Conservation (phyloP, 1,140 invertebrate genomes). For the Pissodes strobi region DNA sequence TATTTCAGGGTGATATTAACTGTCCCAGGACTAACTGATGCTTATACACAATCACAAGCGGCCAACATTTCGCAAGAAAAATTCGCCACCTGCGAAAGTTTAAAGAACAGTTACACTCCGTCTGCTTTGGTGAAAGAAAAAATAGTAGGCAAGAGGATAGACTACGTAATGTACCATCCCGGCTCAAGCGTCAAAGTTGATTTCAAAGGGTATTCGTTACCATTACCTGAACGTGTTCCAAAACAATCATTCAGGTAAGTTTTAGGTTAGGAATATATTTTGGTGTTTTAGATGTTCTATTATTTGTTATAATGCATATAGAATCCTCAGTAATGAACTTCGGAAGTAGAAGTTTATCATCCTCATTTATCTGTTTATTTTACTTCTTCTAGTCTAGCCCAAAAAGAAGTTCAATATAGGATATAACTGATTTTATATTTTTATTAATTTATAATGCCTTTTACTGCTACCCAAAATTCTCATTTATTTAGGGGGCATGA, state of each 20-base stretch:
- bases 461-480: no score
- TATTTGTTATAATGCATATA: no score
- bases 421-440: no score
- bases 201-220: slow-evolving; percentile 67
- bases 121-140: slow-evolving; percentile 58
- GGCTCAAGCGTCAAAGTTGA: slow-evolving; percentile 62
- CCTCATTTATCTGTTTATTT: no score
- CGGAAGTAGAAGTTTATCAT: no score
- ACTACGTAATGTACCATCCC: slow-evolving; percentile 82
- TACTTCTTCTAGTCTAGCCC: no score
- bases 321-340: no score
- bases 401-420: no score
- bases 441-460: no score
- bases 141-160: slow-evolving; percentile 84
- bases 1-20: slow-evolving; percentile 61
- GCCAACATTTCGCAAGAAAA: slow-evolving; percentile 29
- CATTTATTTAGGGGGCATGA: no score
- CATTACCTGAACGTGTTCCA: slow-evolving; percentile 75
- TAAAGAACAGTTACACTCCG: slow-evolving; percentile 81
- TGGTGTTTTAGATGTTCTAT: no score
- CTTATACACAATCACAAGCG: slow-evolving; percentile 42
- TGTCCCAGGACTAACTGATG: slow-evolving; percentile 56
- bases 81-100: slow-evolving; percentile 76
- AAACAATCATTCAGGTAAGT: slow-evolving; percentile 60
- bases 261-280: no score